Evolutionary conservation across 2,888 invertebrate species (phyloP), one percentile per base, ranked within the genome.

Genomic region (Coelopa pilipes): DNA sequence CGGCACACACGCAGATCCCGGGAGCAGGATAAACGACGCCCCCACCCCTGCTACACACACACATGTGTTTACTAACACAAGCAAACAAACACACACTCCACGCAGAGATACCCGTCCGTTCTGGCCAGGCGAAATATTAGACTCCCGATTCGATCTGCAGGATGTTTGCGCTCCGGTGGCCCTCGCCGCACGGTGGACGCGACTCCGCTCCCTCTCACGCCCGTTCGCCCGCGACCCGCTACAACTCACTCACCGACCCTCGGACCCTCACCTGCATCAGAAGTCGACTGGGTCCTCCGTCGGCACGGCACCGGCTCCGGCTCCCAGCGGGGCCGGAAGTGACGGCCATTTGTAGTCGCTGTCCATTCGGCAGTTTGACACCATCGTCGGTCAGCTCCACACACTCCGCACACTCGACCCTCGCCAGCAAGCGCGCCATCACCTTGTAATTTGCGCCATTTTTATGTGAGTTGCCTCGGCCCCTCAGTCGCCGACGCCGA

Each of bases 1-100:
- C 9, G 19, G 65, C 47, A 66, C n/a, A 68, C 15, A 49, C 21
- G 46, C 19, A 73, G 50, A 76, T 63, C 75, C 72, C 9, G 55
- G 19, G n/a, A 10, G 9, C 9, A 55, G 19, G 55, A 17, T n/a
- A 55, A 13, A 55, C 55, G 19, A 2, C 34, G 7, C 4, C 34
- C 34, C 34, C 34, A 34, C 4, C 34, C 34, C 4, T 34, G 34
- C 34, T 7, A 34, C 2, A 2, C 34, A 34, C 34, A 19, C 59
- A 19, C 59, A 59, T 9, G 10, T 53, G 53, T 9, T 15, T 9
- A 5, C 53, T 15, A 2, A 53, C 53, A 53, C 53, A 10, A 49
- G 49, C 10, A 49, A 49, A 57, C 57, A 57, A 3, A 57, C 57
- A 57, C 19, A 57, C 57, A 4, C 57, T 19, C 15, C 15, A 11